phyloP scores from a whole-genome alignment of 2,888 invertebrate genomes.

The Hyposoter dolosus region DNA sequence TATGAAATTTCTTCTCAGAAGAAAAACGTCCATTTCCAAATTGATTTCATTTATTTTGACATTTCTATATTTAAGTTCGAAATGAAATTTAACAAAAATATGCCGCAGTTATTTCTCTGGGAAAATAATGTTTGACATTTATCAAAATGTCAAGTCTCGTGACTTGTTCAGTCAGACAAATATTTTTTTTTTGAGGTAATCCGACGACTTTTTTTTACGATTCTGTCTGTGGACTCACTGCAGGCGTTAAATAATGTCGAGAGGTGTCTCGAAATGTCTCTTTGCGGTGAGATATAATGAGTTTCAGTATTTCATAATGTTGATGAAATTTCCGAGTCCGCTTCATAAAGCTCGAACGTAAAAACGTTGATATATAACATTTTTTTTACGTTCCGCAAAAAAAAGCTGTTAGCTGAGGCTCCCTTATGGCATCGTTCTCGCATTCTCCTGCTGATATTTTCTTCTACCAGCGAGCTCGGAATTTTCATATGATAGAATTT shows the following conservation, averaged over 20 bases:
- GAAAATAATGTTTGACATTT: neutral
- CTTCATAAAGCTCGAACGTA: constrained; percentile 45
- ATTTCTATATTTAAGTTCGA: neutral
- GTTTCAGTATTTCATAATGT: constrained; percentile 60
- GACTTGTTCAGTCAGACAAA: neutral
- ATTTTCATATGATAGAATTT: constrained; percentile 60
- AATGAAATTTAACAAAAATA: neutral
- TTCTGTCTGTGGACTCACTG: neutral
- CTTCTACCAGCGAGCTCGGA: constrained; percentile 40
- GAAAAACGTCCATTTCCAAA: neutral
- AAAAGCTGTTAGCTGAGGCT: constrained; percentile 41
- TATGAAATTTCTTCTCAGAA: neutral
- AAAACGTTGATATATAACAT: constrained; percentile 42
- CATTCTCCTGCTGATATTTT: constrained; percentile 38
- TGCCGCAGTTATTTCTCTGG: no score
- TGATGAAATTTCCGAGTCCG: constrained; percentile 57
- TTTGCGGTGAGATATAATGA: constrained; percentile 35
- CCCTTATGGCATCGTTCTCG: constrained; percentile 41
- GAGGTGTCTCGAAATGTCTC: constrained; percentile 24
- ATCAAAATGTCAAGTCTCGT: neutral
- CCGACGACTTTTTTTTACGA: neutral
- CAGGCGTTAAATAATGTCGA: constrained; percentile 21
- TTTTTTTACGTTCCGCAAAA: constrained; percentile 47
- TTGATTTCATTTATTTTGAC: neutral
- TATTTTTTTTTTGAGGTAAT: neutral